phyloP scores from a whole-genome alignment of 2,888 invertebrate genomes.

The Microctonus brassicae region DNA sequence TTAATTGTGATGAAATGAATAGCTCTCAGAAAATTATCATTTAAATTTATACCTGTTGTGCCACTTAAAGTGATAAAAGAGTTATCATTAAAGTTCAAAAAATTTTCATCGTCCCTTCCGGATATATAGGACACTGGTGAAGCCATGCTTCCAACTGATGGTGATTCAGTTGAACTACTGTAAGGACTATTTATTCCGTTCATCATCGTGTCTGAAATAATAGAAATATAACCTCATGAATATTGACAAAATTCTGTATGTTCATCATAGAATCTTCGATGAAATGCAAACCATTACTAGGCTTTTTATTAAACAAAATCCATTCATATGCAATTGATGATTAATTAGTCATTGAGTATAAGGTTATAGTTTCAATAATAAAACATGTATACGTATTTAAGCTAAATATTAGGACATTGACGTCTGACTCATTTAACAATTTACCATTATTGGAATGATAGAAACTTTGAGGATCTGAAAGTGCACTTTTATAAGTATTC shows the following conservation, averaged over 20 bases:
- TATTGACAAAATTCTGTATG: too few relatives aligned
- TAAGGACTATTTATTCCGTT: constrained; percentile 46
- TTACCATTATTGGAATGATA: constrained; percentile 23
- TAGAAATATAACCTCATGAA: not conserved
- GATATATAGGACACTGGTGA: constrained; percentile 54
- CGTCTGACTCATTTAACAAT: not conserved
- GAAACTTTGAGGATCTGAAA: constrained; percentile 11
- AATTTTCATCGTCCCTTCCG: constrained; percentile 29
- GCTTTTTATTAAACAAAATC: too few relatives aligned
- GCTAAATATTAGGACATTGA: not conserved
- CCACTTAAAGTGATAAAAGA: constrained; percentile 48
- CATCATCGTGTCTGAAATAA: constrained; percentile 10
- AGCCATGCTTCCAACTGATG: constrained; percentile 42
- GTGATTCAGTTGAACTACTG: constrained; percentile 48
- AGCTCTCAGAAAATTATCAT: not conserved
- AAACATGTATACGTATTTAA: not conserved
- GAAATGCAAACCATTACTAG: too few relatives aligned
- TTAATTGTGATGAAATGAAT: too few relatives aligned
- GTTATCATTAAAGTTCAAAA: constrained; percentile 33
- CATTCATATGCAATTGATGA: too few relatives aligned
- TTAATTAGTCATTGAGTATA: too few relatives aligned
- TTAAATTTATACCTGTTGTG: constrained; percentile 40
- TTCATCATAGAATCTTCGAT: too few relatives aligned
- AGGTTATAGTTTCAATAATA: not conserved
- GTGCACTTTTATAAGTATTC: not conserved